phyloP scores from a whole-genome alignment of 1,140 invertebrate genomes.

The Platorchestia sp. region DNA sequence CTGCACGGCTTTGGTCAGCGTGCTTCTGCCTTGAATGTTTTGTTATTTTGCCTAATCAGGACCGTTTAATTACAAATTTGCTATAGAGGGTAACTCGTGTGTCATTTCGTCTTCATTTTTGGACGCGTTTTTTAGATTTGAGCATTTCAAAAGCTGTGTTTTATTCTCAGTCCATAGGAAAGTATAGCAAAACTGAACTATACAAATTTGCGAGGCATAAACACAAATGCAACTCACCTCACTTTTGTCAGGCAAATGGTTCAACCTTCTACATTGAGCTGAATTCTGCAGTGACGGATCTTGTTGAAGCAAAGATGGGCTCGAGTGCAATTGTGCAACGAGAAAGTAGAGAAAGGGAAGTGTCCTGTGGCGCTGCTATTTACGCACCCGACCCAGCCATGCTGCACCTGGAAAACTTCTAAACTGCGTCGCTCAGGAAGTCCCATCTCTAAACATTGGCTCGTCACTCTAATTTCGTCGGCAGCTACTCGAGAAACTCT shows the following conservation, averaged over 20 bases:
- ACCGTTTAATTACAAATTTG: neutral
- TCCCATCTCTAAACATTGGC: constrained; percentile 6
- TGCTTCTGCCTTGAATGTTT: neutral
- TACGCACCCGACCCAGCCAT: neutral
- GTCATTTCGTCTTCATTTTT: too few species aligned
- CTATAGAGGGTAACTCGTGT: too few species aligned
- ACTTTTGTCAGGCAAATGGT: neutral
- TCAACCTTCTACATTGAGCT: neutral
- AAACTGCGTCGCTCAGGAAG: neutral
- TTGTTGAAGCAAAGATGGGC: neutral
- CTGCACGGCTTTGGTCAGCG: neutral
- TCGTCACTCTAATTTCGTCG: neutral
- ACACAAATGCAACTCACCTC: neutral
- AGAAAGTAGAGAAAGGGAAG: neutral
- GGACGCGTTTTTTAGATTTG: neutral
- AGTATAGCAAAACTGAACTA: neutral
- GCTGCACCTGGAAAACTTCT: neutral
- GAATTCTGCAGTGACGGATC: neutral
- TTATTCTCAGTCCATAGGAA: neutral
- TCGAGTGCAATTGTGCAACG: neutral
- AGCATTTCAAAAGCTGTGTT: neutral
- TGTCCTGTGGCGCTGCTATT: neutral
- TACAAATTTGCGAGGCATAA: too few species aligned
- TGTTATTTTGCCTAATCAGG: neutral
- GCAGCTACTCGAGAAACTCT: neutral